Conservation (phyloP, 2,113 vertebrate species). For the Perognathus longimembris region DNA sequence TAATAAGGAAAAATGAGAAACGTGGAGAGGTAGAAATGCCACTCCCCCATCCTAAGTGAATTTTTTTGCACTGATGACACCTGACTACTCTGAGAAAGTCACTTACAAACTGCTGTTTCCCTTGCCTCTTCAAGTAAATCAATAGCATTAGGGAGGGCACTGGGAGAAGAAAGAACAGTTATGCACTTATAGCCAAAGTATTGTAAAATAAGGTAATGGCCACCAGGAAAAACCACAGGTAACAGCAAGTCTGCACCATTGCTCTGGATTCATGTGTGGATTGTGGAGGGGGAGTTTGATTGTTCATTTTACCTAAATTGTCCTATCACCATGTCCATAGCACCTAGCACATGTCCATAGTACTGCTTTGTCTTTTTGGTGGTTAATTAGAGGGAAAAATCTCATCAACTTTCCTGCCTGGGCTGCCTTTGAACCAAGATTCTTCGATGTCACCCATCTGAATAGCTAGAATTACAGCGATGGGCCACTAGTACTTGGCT, state of each 20-base stretch:
- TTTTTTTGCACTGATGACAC: not conserved
- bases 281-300: not conserved
- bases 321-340: not conserved
- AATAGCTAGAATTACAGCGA: too few species aligned
- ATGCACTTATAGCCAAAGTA: not conserved
- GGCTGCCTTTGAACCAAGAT: too few species aligned
- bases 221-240: accelerated
- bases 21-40: not conserved
- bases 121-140: not conserved
- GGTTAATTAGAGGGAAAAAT: too few species aligned
- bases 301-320: conserved; percentile 59
- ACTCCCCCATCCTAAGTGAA: not conserved
- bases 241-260: not conserved
- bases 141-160: not conserved
- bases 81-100: not conserved
- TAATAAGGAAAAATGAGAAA: not conserved
- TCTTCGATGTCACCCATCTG: too few species aligned
- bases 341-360: too few species aligned
- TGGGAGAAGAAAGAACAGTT: not conserved
- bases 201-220: not conserved
- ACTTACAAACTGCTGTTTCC: not conserved
- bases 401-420: too few species aligned
- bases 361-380: too few species aligned
- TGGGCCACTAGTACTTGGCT: not conserved
- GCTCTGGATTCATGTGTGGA: not conserved